These are phyloP conservation scores for Zonitis immaculata DNA, from an alignment of 2,888 invertebrate genomes.

Conservation along the genomic window DNA sequence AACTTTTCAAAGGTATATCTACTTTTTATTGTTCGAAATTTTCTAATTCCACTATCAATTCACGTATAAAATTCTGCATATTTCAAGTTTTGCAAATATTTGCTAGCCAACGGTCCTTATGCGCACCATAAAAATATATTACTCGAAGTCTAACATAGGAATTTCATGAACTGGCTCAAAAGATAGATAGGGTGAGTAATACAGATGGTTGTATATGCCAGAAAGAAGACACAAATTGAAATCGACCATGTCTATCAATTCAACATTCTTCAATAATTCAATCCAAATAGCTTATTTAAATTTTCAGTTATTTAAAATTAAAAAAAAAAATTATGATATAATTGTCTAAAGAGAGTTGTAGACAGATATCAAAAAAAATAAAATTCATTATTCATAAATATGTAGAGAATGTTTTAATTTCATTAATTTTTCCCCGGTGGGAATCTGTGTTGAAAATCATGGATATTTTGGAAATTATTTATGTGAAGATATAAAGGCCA, in stretches of 20 bases:
- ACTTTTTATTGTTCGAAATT: too few species aligned
- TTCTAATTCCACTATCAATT: conserved; percentile 13
- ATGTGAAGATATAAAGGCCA: conserved; percentile 8
- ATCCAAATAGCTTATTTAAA: too few species aligned
- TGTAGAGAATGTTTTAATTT: conserved; percentile 1
- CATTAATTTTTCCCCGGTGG: neutral
- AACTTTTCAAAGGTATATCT: too few species aligned
- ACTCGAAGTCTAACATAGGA: conserved; percentile 18
- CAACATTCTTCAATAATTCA: conserved; percentile 8
- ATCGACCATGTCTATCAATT: conserved; percentile 4
- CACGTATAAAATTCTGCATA: conserved; percentile 10
- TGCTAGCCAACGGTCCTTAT: conserved; percentile 22
- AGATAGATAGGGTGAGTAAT: conserved; percentile 6
- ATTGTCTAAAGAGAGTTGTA: too few species aligned
- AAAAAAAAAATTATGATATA: too few species aligned
- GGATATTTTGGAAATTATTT: conserved; percentile 19
- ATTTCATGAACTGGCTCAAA: conserved; percentile 21
- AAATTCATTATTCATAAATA: conserved; percentile 1
- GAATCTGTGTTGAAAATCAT: conserved; percentile 10
- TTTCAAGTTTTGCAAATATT: conserved; percentile 18
- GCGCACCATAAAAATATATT: conserved; percentile 30
- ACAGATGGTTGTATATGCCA: neutral
- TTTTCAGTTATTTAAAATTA: too few species aligned
- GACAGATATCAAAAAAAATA: neutral
- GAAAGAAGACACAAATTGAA: neutral